These are phyloP conservation scores for Megalopta genalis DNA, from an alignment of 1,140 invertebrate genomes.

Conservation along the genomic window DNA sequence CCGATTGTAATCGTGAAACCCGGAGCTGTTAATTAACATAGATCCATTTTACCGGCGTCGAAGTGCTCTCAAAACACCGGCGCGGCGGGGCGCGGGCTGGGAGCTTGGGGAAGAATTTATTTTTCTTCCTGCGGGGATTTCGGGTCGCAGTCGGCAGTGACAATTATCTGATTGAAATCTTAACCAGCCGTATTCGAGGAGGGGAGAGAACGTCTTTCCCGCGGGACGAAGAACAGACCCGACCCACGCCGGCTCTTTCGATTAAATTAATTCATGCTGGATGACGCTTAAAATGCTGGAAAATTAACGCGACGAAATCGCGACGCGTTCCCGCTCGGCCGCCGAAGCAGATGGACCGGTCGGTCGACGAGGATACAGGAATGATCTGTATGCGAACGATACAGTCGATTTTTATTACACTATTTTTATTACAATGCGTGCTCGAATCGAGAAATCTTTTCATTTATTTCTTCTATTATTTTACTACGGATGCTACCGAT, in stretches of 20 bases:
- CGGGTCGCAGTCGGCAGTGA: background rate
- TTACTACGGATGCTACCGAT: no score
- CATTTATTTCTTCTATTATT: no score
- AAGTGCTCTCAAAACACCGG: slow-evolving; percentile 23
- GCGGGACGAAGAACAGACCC: no score
- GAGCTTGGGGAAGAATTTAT: background rate
- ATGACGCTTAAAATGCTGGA: slow-evolving; percentile 10
- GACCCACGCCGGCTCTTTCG: slow-evolving; percentile 19
- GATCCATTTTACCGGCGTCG: background rate
- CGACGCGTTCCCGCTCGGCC: background rate
- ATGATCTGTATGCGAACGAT: no score
- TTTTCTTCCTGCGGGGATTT: background rate
- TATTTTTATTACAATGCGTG: no score
- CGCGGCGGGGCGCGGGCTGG: no score
- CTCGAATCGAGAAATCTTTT: no score
- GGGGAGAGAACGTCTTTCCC: no score
- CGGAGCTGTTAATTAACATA: slow-evolving; percentile 6
- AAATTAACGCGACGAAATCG: slow-evolving; percentile 15
- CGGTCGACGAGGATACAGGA: no score
- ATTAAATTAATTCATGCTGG: slow-evolving; percentile 41
- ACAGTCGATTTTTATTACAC: no score
- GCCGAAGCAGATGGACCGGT: background rate
- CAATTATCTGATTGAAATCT: slow-evolving; percentile 46
- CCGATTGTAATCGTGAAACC: background rate
- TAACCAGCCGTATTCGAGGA: slow-evolving; percentile 12